Evolutionary conservation across 2,797 vertebrate genomes (phyloP).

Genomic region (Pampus argenteus): DNA sequence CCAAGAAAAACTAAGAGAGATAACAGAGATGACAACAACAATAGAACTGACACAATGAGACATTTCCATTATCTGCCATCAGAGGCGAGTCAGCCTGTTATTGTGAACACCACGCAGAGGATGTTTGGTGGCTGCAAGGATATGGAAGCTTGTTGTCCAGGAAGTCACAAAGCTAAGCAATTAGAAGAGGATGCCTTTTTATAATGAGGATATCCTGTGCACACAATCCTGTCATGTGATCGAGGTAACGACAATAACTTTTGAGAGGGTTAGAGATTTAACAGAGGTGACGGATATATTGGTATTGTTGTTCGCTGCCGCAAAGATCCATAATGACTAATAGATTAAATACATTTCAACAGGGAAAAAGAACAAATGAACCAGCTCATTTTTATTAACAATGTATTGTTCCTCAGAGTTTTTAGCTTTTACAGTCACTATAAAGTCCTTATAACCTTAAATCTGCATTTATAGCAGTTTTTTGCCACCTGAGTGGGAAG

Average conservation of each 20-base stretch:
- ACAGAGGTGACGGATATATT: constrained; percentile 25
- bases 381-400: not conserved
- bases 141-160: constrained; percentile 67
- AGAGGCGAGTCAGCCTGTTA: constrained; percentile 49
- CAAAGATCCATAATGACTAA: not conserved
- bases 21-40: constrained; percentile 19
- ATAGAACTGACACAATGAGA: constrained; percentile 28
- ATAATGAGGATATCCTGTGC: constrained; percentile 79
- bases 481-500: not conserved
- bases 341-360: not conserved
- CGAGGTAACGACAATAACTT: constrained; percentile 28
- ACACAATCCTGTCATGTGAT: constrained; percentile 63
- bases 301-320: not conserved
- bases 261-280: constrained; percentile 15
- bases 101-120: constrained; percentile 46
- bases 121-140: constrained; percentile 73
- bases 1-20: not conserved
- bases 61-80: constrained; percentile 37
- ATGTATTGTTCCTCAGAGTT: not conserved
- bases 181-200: constrained; percentile 63
- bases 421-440: not conserved
- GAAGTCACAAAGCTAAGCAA: constrained; percentile 71
- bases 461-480: not conserved
- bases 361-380: not conserved
- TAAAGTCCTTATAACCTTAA: not conserved